These are phyloP conservation scores for Argyrosomus regius DNA, from an alignment of 2,797 vertebrate species.

Conservation along the genomic window DNA sequence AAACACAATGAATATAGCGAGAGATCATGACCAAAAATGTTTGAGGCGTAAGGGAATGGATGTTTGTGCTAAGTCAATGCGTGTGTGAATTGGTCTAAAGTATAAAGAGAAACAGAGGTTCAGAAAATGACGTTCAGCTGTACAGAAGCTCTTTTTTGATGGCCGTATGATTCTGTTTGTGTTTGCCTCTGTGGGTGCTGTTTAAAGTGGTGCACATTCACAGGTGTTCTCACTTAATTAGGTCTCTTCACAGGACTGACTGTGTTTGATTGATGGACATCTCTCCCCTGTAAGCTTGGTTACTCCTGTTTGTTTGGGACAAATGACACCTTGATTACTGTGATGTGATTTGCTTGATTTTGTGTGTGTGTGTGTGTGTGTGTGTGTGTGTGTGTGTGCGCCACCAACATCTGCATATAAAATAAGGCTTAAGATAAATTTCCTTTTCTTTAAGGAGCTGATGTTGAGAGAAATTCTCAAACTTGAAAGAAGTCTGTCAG, in stretches of 20 bases:
- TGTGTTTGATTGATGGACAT: not conserved
- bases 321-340: not conserved
- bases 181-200: not conserved
- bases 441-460: not conserved
- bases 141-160: not conserved
- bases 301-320: not conserved
- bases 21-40: constrained; percentile 20
- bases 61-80: constrained; percentile 17
- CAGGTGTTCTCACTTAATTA: not conserved
- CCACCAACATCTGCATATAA: not conserved
- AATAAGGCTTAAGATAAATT: not conserved
- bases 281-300: not conserved
- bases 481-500: constrained; percentile 1
- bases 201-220: not conserved
- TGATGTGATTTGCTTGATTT: too few relatives aligned
- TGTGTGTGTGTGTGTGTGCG: not conserved
- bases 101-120: constrained; percentile 8
- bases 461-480: constrained; percentile 3
- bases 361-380: not conserved
- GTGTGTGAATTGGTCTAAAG: constrained; percentile 2
- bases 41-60: constrained; percentile 24
- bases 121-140: not conserved
- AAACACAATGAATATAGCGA: constrained; percentile 30
- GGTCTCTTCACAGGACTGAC: not conserved
- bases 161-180: not conserved